These are phyloP conservation scores for Acomys russatus DNA, from an alignment of 2,797 vertebrate species.

Conservation along the genomic window DNA sequence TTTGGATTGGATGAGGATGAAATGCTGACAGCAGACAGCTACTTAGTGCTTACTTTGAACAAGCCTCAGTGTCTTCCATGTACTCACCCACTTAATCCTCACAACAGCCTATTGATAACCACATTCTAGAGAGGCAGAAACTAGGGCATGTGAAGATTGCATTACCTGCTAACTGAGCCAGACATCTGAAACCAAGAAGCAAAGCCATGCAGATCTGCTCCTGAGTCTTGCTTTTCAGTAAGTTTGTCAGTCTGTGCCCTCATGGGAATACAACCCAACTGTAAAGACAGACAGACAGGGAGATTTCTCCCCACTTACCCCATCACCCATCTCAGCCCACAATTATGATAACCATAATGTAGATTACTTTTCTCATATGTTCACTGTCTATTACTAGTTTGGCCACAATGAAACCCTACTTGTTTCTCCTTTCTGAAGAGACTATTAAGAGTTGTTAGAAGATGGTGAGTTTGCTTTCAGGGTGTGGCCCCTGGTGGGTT, in stretches of 20 bases:
- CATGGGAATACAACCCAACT: background rate
- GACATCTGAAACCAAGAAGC: background rate
- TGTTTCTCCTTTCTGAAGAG: too few relatives aligned
- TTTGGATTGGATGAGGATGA: background rate
- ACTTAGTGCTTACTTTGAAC: background rate
- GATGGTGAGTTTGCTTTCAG: background rate
- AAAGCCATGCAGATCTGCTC: background rate
- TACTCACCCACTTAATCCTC: slow-evolving; percentile 15
- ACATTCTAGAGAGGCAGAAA: slow-evolving; percentile 9
- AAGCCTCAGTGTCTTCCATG: background rate
- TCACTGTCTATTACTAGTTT: background rate
- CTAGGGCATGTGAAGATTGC: background rate
- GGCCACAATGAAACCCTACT: slow-evolving; percentile 24
- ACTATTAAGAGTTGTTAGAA: background rate
- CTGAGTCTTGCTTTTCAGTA: background rate
- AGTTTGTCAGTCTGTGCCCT: slow-evolving; percentile 26
- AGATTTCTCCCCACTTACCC: background rate
- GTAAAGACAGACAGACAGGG: background rate
- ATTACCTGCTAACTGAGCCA: background rate
- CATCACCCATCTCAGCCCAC: background rate
- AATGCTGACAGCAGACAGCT: background rate
- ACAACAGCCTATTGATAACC: background rate
- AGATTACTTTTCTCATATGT: background rate
- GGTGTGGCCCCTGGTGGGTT: too few relatives aligned
- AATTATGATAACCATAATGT: background rate